These are phyloP conservation scores for Spisula subtruncata DNA, from an alignment of 2,888 invertebrate species.

Conservation along the genomic window DNA sequence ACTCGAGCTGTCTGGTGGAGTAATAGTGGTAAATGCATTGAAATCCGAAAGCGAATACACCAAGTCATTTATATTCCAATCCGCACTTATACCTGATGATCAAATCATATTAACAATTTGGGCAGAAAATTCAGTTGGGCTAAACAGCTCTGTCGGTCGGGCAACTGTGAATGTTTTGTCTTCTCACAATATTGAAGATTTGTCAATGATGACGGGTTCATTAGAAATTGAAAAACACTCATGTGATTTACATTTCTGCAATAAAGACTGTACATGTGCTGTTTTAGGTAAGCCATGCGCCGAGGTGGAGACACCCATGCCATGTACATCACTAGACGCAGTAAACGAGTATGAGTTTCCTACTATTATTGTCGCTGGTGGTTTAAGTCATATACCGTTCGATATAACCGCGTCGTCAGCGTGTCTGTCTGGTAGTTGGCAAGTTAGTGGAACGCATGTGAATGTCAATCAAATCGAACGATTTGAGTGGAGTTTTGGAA, in stretches of 20 bases:
- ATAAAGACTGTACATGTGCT: conserved; percentile 70
- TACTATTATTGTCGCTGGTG: not conserved
- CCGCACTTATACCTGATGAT: conserved; percentile 47
- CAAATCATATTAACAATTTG: conserved; percentile 64
- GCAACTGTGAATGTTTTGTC: conserved; percentile 29
- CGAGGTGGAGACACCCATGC: not conserved
- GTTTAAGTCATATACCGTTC: not conserved
- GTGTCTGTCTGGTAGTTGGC: conserved; percentile 52
- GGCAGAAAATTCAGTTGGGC: conserved; percentile 69
- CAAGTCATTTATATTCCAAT: conserved; percentile 31
- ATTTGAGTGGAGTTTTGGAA: conserved; percentile 70
- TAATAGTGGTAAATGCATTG: conserved; percentile 15
- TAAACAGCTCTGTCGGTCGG: conserved; percentile 51
- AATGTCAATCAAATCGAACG: conserved; percentile 4
- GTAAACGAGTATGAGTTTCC: not conserved
- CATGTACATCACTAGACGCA: conserved; percentile 16
- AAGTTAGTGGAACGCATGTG: not conserved
- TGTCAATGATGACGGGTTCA: conserved; percentile 45
- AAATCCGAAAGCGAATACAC: conserved; percentile 9
- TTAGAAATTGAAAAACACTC: conserved; percentile 61
- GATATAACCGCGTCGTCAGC: conserved; percentile 50
- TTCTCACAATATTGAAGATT: no score
- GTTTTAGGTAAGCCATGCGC: conserved; percentile 65
- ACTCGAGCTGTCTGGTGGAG: conserved; percentile 58
- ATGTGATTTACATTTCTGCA: conserved; percentile 65